These are phyloP conservation scores for Stramonita haemastoma DNA, from an alignment of 2,888 invertebrate species.

Conservation along the genomic window DNA sequence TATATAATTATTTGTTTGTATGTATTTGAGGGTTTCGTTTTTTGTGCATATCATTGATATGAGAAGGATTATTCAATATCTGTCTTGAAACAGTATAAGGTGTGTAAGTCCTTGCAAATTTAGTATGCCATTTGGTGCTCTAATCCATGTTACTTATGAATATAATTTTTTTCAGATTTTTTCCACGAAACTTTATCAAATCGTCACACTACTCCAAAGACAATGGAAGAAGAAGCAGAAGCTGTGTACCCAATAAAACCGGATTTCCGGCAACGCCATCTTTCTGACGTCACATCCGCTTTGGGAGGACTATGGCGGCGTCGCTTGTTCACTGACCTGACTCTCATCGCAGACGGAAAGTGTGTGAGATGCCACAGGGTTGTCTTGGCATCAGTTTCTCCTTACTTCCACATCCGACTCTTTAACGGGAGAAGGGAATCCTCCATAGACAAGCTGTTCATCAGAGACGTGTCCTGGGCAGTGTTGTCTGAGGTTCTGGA, in stretches of 20 bases:
- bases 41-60: too few relatives aligned
- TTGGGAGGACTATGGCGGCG: slow-evolving; percentile 47
- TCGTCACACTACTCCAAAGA: too few relatives aligned
- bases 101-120: too few relatives aligned
- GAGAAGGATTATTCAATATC: too few relatives aligned
- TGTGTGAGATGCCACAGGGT: slow-evolving; percentile 46
- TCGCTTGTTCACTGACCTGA: slow-evolving; percentile 48
- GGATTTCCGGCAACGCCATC: slow-evolving; percentile 41
- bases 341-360: slow-evolving; percentile 46
- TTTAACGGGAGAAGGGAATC: slow-evolving; percentile 47
- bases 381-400: slow-evolving; percentile 47
- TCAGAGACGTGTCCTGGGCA: slow-evolving; percentile 81
- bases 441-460: slow-evolving; percentile 44
- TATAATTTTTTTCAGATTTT: too few relatives aligned
- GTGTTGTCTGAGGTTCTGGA: slow-evolving; percentile 88
- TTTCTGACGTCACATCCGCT: slow-evolving; percentile 44
- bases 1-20: too few relatives aligned
- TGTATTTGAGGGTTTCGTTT: too few relatives aligned
- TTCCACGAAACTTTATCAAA: not conserved
- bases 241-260: slow-evolving; percentile 2
- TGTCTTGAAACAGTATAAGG: too few relatives aligned
- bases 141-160: too few relatives aligned
- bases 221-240: slow-evolving; percentile 5
- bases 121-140: too few relatives aligned
- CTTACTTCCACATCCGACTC: slow-evolving; percentile 48